Evolutionary conservation across 2,797 vertebrate genomes (phyloP).

Genomic region (Simalia tracyae): DNA sequence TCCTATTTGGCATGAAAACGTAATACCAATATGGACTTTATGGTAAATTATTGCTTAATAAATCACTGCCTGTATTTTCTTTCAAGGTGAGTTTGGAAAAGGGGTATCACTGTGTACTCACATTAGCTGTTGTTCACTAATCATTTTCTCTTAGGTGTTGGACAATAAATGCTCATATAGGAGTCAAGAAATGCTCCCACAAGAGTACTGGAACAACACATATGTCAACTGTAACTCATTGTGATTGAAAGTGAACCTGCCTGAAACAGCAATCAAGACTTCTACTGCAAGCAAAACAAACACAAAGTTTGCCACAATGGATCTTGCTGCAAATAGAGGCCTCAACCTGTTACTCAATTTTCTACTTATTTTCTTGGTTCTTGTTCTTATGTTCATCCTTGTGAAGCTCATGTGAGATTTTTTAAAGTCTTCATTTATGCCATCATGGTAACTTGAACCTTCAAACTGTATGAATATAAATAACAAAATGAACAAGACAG

Average conservation of each 20-base stretch:
- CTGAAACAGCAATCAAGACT: slow-evolving; percentile 1
- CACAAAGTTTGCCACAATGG: slow-evolving; percentile 62
- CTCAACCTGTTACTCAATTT: slow-evolving; percentile 81
- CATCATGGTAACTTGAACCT: slow-evolving; percentile 21
- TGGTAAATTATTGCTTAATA: not conserved
- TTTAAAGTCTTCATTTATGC: not conserved
- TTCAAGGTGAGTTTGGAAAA: not conserved
- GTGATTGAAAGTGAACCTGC: not conserved
- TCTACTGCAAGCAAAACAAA: not conserved
- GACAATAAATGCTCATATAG: not conserved
- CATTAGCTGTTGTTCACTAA: not conserved
- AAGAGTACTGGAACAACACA: not conserved
- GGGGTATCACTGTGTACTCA: not conserved
- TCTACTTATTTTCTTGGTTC: slow-evolving; percentile 77
- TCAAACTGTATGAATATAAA: not conserved
- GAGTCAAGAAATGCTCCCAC: not conserved
- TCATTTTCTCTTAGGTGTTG: not conserved
- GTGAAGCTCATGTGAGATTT: slow-evolving; percentile 77
- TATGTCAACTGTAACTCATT: not conserved
- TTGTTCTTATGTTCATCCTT: slow-evolving; percentile 77
- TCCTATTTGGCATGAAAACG: not conserved
- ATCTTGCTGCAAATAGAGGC: slow-evolving; percentile 77
- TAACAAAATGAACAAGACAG: not conserved
- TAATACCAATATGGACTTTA: not conserved
- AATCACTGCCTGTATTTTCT: not conserved